Base-by-base conservation (phyloP, 1,140 invertebrate species). In the Zeugodacus cucurbitae region DNA sequence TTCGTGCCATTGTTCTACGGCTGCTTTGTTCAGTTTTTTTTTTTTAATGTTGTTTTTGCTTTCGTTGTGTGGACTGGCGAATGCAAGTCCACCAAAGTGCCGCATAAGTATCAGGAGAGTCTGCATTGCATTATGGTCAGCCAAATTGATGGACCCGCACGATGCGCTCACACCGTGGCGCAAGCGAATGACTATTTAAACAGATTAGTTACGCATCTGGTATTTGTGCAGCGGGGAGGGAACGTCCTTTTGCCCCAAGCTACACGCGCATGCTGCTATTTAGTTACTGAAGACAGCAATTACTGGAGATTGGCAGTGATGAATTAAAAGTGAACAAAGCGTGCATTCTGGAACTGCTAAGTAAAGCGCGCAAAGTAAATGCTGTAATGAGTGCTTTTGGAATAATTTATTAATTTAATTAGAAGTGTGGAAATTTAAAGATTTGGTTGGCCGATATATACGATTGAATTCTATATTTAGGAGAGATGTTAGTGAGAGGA, bases 81-180 rank as follows among this genome's bases (percentile, higher is more conserved):
- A 11, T 54, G 48, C 48, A 3, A 54, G 48, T 54, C 64, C 64
- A 70, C 64, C 14, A 29, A 70, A 70, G 64, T 70, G 64, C 14
- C 64, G 64, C 64, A 70, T 62, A 41, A 41, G 34, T n/a, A 74
- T 74, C 37, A 8, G 34, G 70, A 34, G 70, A 41, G 37, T 74
- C 70, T 74, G 34, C 70, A 44, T 41, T 74, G 34, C 70, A 44
- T 41, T 74, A 37, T 74, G 70, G 70, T 74, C 70, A 74, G 70
- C n/a, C 70, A 5, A 41, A 8, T 22, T 37, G 26, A 70, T 34
- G 11, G 64, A 70, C 26, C 64, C 10, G 6, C 58, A 62, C 58
- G 10, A 26, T 5, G 37, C 32, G 17, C 6, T 29, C 64, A 29
- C 14, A 32, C 4, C 20, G 37, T 44, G 2, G 37, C 3, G 34